phyloP scores from a whole-genome alignment of 2,888 invertebrate genomes.

The Apotomis capreana region DNA sequence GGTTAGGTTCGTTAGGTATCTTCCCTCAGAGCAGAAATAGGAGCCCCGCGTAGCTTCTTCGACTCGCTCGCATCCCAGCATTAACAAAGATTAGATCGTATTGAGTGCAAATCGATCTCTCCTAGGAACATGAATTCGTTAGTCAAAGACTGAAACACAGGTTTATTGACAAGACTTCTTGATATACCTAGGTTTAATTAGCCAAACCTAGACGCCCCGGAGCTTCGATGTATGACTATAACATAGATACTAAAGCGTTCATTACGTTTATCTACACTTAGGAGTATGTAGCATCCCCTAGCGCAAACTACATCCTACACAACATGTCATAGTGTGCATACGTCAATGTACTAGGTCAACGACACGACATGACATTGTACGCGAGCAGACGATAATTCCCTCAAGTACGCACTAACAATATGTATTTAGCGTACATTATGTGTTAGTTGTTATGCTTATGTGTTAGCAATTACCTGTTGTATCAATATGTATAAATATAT shows the following conservation, averaged over 20 bases:
- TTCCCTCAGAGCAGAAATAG: too few relatives aligned
- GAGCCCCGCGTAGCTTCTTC: too few relatives aligned
- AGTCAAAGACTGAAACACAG: too few relatives aligned
- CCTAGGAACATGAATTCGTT: too few relatives aligned
- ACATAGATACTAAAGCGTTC: neutral
- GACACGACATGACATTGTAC: conserved; percentile 24
- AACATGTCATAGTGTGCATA: neutral
- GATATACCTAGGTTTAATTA: too few relatives aligned
- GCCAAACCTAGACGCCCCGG: too few relatives aligned
- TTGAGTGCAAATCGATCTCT: too few relatives aligned
- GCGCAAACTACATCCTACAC: neutral
- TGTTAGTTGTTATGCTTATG: conserved; percentile 18
- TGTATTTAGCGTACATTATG: conserved; percentile 24
- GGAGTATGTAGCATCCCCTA: neutral
- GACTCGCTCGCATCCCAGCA: too few relatives aligned
- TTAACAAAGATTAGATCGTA: too few relatives aligned
- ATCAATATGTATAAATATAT: conserved; percentile 9
- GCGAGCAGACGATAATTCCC: conserved; percentile 17
- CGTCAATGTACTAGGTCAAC: conserved; percentile 15
- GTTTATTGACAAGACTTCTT: too few relatives aligned
- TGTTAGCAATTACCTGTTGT: conserved; percentile 20
- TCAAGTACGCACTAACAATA: conserved; percentile 15
- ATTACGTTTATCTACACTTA: neutral
- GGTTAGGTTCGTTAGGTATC: too few relatives aligned
- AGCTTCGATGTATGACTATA: neutral